phyloP scores from a whole-genome alignment of 2,888 invertebrate species.

The Endomychus coccineus region DNA sequence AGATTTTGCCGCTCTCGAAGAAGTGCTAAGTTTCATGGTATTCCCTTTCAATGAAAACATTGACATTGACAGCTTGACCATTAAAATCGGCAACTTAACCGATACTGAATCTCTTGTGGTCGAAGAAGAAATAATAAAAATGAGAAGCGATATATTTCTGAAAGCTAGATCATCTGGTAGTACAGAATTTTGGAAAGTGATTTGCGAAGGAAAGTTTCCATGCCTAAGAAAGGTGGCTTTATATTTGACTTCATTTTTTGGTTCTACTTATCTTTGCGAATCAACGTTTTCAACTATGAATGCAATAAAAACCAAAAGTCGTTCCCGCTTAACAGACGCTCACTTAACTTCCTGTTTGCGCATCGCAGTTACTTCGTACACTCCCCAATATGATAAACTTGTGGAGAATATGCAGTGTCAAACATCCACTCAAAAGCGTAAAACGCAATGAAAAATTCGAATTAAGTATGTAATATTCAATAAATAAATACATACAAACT shows the following conservation, averaged over 20 bases:
- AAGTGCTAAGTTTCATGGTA: constrained; percentile 4
- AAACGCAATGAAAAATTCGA: no score
- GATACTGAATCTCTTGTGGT: no score
- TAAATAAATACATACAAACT: no score
- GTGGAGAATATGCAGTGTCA: neutral
- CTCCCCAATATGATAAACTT: constrained; percentile 9
- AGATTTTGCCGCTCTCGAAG: neutral
- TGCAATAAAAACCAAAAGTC: constrained; percentile 8
- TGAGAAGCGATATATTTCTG: constrained; percentile 5
- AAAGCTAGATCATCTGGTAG: constrained; percentile 2
- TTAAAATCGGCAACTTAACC: no score
- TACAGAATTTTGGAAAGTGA: constrained; percentile 5
- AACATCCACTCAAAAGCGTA: neutral
- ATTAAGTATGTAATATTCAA: no score
- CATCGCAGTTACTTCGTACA: constrained; percentile 6
- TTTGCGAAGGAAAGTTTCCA: constrained; percentile 7
- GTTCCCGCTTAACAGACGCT: constrained; percentile 6
- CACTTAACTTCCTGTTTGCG: constrained; percentile 8
- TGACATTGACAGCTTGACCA: constrained; percentile 1
- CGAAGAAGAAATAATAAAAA: constrained; percentile 3
- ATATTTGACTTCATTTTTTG: constrained; percentile 9
- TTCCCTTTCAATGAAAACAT: no score
- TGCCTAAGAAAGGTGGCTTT: constrained; percentile 1
- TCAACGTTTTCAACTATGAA: constrained; percentile 11
- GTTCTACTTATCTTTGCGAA: constrained; percentile 10